Base-by-base conservation (phyloP, 1,140 invertebrate species). In the Eriosoma lanigerum region DNA sequence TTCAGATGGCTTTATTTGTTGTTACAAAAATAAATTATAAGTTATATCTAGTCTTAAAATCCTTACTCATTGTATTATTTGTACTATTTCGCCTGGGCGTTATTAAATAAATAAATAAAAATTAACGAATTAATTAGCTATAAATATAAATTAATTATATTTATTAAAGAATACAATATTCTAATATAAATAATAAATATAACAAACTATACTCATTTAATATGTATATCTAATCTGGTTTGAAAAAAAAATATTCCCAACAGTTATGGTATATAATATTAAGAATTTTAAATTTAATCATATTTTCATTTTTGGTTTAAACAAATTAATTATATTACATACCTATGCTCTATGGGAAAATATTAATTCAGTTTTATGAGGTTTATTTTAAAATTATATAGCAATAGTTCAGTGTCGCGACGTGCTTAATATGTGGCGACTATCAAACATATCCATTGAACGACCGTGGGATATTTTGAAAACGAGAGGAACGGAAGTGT, bases 401-500 rank as follows among this genome's bases (percentile, higher is more conserved):
- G 44, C 46, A 68, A 68, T 26, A 46, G 1, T n/a, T 68, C 64
- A 46, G 38, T 46, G 64, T 68, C 64, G 21, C 64, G 64, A 46
- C 44, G 12, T 38, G 38, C 62, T n/a, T 62, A 56, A 21, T n/a
- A 66, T 66, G 0, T 1, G n/a, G 3, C 0, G 29, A 38, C 19
- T 64, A 62, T 38, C 19, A 38, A 10, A 24, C 10, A 38, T n/a
- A 10, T 46, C 15, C 21, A 68, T 24, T 21, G 64, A 24, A 46
- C 13, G 66, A 50, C 66, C 66, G 66, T 70, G 66, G 66, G 66
- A 70, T 70, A 26, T 70, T 70, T 26, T 50, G 66, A 70, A 70
- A 70, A 70, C 66, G 66, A 70, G 66, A 50, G 66, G 66, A 70
- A 50, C 48, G 46, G 66, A 70, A 70, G 17, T 13, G 24, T 26